phyloP scores from a whole-genome alignment of 2,113 vertebrate genomes.

The Ascaphus truei region DNA sequence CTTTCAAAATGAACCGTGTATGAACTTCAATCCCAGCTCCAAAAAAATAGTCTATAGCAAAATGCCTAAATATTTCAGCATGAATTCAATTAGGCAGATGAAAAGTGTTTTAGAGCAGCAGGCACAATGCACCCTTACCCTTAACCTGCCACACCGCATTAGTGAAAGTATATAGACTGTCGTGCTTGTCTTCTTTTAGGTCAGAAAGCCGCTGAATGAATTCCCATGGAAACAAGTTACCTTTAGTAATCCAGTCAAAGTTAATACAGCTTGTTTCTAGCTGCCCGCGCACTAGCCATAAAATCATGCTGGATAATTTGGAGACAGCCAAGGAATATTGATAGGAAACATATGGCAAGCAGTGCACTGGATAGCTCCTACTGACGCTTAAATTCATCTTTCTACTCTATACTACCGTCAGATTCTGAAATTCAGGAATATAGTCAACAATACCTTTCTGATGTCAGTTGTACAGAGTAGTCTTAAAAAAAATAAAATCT shows the following conservation, averaged over 20 bases:
- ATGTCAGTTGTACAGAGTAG: too few species aligned
- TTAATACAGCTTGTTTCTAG: neutral
- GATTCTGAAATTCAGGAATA: too few species aligned
- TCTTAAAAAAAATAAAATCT: too few species aligned
- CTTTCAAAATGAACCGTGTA: slow-evolving; percentile 35
- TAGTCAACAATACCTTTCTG: too few species aligned
- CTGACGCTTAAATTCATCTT: too few species aligned
- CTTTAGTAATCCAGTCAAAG: neutral
- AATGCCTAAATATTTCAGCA: slow-evolving; percentile 45
- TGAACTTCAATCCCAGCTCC: slow-evolving; percentile 25
- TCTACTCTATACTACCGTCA: too few species aligned
- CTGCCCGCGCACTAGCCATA: neutral
- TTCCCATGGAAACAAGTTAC: neutral
- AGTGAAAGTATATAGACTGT: neutral
- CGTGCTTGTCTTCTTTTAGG: neutral
- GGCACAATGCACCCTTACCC: slow-evolving; percentile 17
- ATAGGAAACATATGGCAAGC: slow-evolving; percentile 44
- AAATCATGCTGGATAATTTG: neutral
- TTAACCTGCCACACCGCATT: slow-evolving; percentile 26
- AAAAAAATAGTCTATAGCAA: neutral
- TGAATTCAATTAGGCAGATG: slow-evolving; percentile 31
- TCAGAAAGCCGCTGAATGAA: neutral
- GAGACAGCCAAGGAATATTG: slow-evolving; percentile 25
- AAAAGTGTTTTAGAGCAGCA: slow-evolving; percentile 14
- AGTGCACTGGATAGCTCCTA: neutral